Base-by-base conservation (phyloP, 2,113 vertebrate genomes). In the Labeo catla region DNA sequence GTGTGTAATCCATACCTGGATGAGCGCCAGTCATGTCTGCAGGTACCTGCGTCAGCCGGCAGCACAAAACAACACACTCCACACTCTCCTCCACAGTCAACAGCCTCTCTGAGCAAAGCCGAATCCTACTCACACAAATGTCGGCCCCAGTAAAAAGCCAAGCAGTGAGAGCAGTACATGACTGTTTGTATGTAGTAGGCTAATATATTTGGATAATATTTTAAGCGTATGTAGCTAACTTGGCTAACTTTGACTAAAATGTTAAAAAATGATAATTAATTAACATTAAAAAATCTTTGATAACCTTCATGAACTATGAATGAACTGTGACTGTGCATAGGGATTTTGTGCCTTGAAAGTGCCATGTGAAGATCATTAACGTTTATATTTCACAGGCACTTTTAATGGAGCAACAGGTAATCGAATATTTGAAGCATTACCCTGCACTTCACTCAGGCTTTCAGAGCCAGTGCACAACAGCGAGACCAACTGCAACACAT, bases 1-100 rank as follows among this genome's bases (percentile, higher is more conserved):
- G 52, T 28, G 52, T 86, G 77, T 66, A 83, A 82, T 90, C 86
- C 68, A 86, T 84, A 84, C 74, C 36, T 90, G 89, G 85, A 66
- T 65, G 43, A 13, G 50, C 13, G 74, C 87, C 90, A 87, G 83
- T 39, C 79, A 50, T 89, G 85, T 88, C 49, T 85, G 72, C 59
- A 79, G 47, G 84, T 84, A 78, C 85, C 87, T 89, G 84, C 50
- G 59, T 87, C 79, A 80, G 77, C 65, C 57, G 59, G 50, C 59
- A 16, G n/a, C n/a, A 49, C 23, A 70, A 57, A 76, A 83, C 85
- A 87, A 86, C 80, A 59, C 21, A 50, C 65, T 83, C 59, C 65
- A 50, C 73, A 65, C 78, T 86, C 78, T 45, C 72, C 65, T 78
- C 74, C 63, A 81, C 54, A 65, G 50, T 73, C 82, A 63, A 52